phyloP scores from a whole-genome alignment of 2,888 invertebrate species.

The Didymodactylos carnosus region DNA sequence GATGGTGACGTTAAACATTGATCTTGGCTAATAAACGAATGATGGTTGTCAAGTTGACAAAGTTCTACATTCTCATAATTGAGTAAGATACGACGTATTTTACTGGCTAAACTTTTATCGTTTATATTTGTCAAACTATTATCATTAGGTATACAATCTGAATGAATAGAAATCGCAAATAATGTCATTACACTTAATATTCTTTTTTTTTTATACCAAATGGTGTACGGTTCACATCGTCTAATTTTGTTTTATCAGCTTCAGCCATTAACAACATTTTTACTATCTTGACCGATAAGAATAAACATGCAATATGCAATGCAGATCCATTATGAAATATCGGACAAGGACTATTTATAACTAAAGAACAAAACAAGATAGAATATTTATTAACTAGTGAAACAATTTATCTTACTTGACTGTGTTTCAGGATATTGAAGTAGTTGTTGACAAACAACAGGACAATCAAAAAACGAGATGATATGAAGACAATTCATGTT shows the following conservation, averaged over 20 bases:
- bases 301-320: conserved; percentile 37
- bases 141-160: conserved; percentile 17
- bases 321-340: conserved; percentile 38
- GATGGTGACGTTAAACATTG: too few relatives aligned
- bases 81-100: neutral
- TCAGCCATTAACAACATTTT: conserved; percentile 32
- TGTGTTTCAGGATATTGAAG: conserved; percentile 21
- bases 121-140: conserved; percentile 21
- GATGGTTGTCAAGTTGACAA: too few relatives aligned
- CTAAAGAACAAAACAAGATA: conserved; percentile 18
- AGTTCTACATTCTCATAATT: neutral
- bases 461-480: conserved; percentile 38
- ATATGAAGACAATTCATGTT: conserved; percentile 39
- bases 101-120: too few relatives aligned
- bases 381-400: neutral
- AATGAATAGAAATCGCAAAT: neutral
- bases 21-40: too few relatives aligned
- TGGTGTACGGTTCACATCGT: conserved; percentile 25
- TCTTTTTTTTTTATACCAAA: conserved; percentile 19
- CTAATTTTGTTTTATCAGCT: conserved; percentile 27
- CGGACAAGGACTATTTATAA: conserved; percentile 35
- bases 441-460: conserved; percentile 32
- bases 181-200: too few relatives aligned
- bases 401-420: conserved; percentile 7
- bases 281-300: conserved; percentile 35